These are phyloP conservation scores for Parapsyche elsis DNA, from an alignment of 1,140 invertebrate species.

Conservation along the genomic window DNA sequence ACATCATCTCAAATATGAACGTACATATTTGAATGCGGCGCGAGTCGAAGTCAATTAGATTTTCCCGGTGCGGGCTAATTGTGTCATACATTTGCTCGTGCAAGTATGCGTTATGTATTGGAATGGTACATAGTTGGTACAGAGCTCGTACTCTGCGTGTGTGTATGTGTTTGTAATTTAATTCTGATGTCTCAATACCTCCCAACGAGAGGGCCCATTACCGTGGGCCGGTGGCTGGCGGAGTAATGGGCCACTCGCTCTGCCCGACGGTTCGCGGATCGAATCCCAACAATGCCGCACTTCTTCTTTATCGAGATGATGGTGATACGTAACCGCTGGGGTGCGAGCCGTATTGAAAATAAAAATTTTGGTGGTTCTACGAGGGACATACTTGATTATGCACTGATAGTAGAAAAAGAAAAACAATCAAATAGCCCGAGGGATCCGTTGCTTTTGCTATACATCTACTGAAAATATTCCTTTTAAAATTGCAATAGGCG, in stretches of 20 bases:
- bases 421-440: no score
- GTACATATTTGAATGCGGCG: no score
- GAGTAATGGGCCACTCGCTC: conserved; percentile 61
- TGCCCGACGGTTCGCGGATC: conserved; percentile 65
- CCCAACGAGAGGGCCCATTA: conserved; percentile 67
- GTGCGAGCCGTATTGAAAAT: background rate
- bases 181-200: conserved; percentile 69
- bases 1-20: no score
- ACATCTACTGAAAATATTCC: no score
- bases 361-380: no score
- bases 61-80: no score
- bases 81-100: background rate
- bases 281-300: conserved; percentile 43
- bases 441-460: no score
- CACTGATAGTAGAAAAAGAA: no score
- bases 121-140: background rate
- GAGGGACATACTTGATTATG: no score
- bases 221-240: conserved; percentile 63
- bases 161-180: conserved; percentile 59
- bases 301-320: conserved; percentile 62
- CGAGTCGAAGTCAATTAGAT: no score
- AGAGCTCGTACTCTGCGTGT: background rate
- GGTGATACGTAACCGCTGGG: conserved; percentile 58
- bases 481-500: no score
- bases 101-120: background rate